Evolutionary conservation across 2,113 vertebrate species (phyloP).

Genomic region (Oreochromis aureus): DNA sequence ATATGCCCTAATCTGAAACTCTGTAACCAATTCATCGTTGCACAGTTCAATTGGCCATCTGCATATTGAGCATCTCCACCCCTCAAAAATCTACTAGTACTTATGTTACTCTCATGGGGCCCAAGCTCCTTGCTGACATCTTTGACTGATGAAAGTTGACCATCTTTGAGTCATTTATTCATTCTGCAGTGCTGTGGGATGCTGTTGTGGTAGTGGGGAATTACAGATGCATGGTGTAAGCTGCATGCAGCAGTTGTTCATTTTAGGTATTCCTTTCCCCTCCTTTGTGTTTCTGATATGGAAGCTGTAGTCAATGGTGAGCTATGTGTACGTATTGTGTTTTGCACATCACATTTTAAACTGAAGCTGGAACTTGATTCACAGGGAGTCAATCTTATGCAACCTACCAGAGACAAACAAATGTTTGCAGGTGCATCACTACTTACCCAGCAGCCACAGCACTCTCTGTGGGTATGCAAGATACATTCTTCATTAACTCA

Average conservation of each 20-base stretch:
- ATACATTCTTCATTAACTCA: neutral
- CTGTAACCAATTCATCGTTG: slow-evolving; percentile 57
- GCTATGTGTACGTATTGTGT: neutral
- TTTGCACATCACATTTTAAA: neutral
- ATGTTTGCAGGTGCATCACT: neutral
- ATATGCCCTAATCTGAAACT: neutral
- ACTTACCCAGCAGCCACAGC: slow-evolving; percentile 19
- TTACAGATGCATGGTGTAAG: neutral
- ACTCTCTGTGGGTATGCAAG: neutral
- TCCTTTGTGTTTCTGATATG: neutral
- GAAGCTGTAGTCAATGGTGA: neutral
- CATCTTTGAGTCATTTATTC: neutral
- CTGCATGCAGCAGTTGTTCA: neutral
- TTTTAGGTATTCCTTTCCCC: neutral
- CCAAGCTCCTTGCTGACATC: neutral
- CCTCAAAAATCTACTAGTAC: slow-evolving; percentile 47
- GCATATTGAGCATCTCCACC: slow-evolving; percentile 77
- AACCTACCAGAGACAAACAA: neutral
- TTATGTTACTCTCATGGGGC: neutral
- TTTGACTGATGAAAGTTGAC: neutral
- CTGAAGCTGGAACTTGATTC: neutral
- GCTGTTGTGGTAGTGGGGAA: neutral
- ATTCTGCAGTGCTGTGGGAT: neutral
- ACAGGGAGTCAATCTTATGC: neutral
- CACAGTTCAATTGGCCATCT: slow-evolving; percentile 75